Evolutionary conservation across 2,797 vertebrate genomes (phyloP).

Genomic region (Dermochelys coriacea): DNA sequence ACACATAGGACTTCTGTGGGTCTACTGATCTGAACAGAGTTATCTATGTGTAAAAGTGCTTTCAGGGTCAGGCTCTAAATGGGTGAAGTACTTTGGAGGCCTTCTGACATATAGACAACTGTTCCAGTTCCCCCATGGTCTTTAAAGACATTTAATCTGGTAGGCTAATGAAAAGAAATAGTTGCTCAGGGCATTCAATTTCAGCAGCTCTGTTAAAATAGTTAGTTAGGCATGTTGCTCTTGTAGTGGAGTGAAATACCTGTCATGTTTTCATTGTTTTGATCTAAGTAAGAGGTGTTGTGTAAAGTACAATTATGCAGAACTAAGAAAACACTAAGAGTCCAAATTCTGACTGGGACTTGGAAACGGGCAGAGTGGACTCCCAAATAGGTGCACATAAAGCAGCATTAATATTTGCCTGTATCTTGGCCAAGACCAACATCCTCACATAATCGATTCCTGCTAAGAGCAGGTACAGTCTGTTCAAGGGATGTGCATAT

Average conservation of each 20-base stretch:
- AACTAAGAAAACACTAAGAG: neutral
- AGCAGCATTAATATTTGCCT: neutral
- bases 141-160: conserved; percentile 20
- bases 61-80: neutral
- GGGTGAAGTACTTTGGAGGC: conserved; percentile 8
- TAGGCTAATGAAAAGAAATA: neutral
- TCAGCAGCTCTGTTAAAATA: neutral
- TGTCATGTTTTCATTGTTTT: neutral
- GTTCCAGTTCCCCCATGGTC: neutral
- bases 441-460: neutral
- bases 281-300: neutral
- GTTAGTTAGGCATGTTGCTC: neutral
- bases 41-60: neutral
- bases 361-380: neutral
- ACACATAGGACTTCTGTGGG: rapidly evolving
- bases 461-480: neutral
- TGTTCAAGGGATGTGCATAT: neutral
- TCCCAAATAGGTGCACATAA: neutral
- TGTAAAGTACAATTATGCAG: neutral
- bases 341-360: neutral
- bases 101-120: neutral
- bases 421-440: neutral
- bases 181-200: neutral
- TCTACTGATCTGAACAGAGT: neutral
- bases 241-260: neutral